phyloP scores from a whole-genome alignment of 2,797 vertebrate species.

The Tokudaia tokunoshimensis region DNA sequence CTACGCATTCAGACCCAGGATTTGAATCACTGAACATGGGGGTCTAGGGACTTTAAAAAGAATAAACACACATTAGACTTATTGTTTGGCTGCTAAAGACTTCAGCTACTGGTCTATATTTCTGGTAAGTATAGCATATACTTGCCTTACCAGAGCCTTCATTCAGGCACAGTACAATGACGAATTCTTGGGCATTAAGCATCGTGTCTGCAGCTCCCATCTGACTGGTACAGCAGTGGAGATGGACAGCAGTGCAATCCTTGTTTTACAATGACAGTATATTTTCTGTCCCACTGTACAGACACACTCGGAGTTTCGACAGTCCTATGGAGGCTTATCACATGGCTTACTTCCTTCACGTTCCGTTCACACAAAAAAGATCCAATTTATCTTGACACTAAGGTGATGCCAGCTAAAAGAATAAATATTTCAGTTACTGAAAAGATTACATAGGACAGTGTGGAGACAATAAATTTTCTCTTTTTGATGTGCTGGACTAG shows the following conservation, averaged over 20 bases:
- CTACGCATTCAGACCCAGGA: not conserved
- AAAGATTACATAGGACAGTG: not conserved
- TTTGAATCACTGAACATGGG: not conserved
- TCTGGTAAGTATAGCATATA: not conserved
- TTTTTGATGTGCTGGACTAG: not conserved
- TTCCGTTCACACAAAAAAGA: not conserved
- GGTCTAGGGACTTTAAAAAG: not conserved
- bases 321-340: not conserved
- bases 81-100: not conserved
- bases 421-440: not conserved
- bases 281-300: too few species aligned
- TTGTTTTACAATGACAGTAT: not conserved
- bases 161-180: not conserved
- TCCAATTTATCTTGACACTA: not conserved
- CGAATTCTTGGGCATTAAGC: not conserved
- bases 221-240: not conserved
- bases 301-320: not conserved
- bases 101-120: not conserved
- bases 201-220: too few species aligned
- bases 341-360: not conserved
- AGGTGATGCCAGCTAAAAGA: not conserved
- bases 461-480: not conserved
- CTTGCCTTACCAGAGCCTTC: not conserved
- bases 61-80: not conserved
- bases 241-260: rapidly evolving